Evolutionary conservation across 2,888 invertebrate genomes (phyloP), one percentile per base, ranked within the genome.

Genomic region (Amaurobius ferox): DNA sequence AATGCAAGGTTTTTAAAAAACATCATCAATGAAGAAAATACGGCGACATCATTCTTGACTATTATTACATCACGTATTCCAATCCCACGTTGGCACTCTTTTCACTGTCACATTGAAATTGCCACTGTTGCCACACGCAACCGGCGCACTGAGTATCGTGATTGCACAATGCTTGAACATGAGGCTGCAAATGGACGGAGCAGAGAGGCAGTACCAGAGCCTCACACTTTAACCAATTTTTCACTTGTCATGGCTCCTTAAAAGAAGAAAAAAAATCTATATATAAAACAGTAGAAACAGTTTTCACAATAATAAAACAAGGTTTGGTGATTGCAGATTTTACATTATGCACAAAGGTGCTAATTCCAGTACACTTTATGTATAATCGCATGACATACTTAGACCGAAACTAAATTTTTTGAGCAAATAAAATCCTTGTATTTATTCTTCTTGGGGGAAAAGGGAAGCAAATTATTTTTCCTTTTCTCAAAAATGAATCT

Each of bases 131-230:
- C 11, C 16, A 9, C 16, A 13, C 44, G 16, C 44, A 5, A 16
- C 13, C 5, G 19, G 55, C 55, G 23, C 23, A 64, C 48, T 40
- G 64, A 71, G 76, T 71, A 77, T n/a, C 13, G 77, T 83, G 83
- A 83, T 83, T 81, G 81, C 81, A 32, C 81, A 76, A 81, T 77
- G 83, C 83, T 77, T 73, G 66, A 72, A 77, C 71, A 71, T 76
- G 77, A 83, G 83, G 83, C 71, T 76, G 71, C 48, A 62, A 83
- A 77, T 83, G 83, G 83, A 83, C 83, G 83, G 83, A 83, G 72
- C 64, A 71, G 44, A 64, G 55, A 32, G 74, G 32, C 35, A 19
- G 29, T 16, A 67, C 26, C 16, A 30, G n/a, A n/a, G 73, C 74
- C 83, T 71, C 39, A 48, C 44, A 32, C 13, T 30, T 30, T 32